A percentile compares a stretch with the other conserved stretches of the same genome.
These are phyloP conservation scores for Xerus inauris DNA, from an alignment of 2,113 vertebrate species.

Conservation along the genomic window DNA sequence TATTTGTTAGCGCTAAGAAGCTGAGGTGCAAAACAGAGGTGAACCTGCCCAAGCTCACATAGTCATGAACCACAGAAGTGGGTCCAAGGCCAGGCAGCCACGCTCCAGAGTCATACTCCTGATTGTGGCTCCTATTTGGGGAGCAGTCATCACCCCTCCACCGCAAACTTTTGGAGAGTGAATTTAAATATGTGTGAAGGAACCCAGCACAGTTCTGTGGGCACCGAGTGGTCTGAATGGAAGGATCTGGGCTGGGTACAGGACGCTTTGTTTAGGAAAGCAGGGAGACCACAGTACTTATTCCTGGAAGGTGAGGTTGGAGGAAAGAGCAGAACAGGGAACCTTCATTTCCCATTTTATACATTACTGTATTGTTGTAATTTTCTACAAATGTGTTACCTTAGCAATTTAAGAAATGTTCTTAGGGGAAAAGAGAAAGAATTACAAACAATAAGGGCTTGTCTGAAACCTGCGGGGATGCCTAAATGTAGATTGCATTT, in stretches of 20 bases:
- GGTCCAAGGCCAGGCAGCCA: background rate
- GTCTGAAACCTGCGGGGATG: background rate
- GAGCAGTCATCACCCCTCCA: background rate
- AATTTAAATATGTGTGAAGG: background rate
- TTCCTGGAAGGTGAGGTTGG: background rate
- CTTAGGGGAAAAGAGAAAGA: background rate
- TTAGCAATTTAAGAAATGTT: background rate
- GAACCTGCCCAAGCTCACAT: background rate
- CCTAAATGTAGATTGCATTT: background rate
- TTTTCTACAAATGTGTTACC: background rate
- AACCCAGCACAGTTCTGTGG: background rate
- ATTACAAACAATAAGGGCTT: background rate
- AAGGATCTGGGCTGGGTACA: background rate
- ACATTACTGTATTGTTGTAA: background rate
- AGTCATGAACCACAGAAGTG: background rate
- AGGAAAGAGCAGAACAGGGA: background rate
- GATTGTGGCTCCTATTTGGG: background rate
- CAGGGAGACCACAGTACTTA: background rate
- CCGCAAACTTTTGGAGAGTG: background rate
- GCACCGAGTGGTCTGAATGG: no score
- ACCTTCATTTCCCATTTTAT: background rate
- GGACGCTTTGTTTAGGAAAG: background rate
- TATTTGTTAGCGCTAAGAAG: background rate
- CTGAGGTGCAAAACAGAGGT: background rate
- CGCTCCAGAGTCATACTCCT: background rate